phyloP scores from a whole-genome alignment of 2,113 vertebrate genomes.

The Pandion haliaetus region DNA sequence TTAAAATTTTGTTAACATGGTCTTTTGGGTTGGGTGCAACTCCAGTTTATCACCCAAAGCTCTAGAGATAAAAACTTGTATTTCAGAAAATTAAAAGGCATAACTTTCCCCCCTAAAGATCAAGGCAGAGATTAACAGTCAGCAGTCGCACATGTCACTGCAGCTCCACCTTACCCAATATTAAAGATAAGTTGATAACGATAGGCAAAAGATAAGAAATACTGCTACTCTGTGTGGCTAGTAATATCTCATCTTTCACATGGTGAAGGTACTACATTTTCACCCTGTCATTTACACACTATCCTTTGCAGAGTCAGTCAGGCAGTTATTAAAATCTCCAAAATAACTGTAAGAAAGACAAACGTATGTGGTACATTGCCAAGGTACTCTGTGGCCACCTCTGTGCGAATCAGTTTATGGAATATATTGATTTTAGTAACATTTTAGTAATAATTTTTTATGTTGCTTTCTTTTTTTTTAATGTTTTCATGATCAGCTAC shows the following conservation, averaged over 20 bases:
- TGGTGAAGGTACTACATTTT: neutral
- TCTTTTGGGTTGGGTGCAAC: neutral
- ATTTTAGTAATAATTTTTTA: no score
- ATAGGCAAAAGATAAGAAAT: neutral
- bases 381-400: neutral
- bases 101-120: neutral
- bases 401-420: neutral
- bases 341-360: neutral
- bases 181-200: neutral
- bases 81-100: neutral
- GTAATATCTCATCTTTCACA: neutral
- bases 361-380: neutral
- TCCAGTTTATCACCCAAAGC: neutral
- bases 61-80: neutral
- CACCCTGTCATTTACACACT: neutral
- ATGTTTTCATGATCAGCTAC: neutral
- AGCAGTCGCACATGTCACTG: neutral
- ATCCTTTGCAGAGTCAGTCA: neutral
- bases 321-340: neutral
- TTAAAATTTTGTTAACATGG: accelerated
- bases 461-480: no score
- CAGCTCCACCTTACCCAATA: neutral
- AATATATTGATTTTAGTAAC: neutral
- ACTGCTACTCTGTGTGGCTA: neutral
- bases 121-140: neutral